A percentile compares a stretch with the other conserved stretches of the same genome.
phyloP scores from a whole-genome alignment of 35 echinoderm and acorn worm genomes.

The Patiria miniata region DNA sequence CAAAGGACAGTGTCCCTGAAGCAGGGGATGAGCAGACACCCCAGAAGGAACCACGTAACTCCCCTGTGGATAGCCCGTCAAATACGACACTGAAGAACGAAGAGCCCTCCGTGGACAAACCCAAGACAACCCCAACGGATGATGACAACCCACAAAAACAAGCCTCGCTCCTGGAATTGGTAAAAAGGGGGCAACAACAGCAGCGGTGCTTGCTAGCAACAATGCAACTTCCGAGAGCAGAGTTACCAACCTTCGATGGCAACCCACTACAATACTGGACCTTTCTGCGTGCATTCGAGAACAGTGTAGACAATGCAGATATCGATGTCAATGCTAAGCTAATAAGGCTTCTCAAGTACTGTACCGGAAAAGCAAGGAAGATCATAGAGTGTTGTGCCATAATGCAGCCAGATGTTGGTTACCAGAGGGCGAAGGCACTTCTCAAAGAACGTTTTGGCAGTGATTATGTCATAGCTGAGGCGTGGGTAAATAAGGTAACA shows the following conservation, averaged over 20 bases:
- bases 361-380: slow-evolving; percentile 20
- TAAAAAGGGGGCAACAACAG: too few species aligned
- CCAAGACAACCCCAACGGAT: too few species aligned
- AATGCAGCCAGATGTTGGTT: slow-evolving; percentile 44
- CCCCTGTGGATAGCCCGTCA: too few species aligned
- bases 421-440: slow-evolving; percentile 26
- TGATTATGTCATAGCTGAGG: slow-evolving; percentile 41
- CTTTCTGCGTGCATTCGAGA: slow-evolving; percentile 58
- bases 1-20: too few species aligned
- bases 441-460: slow-evolving; percentile 46
- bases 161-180: too few species aligned
- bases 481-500: slow-evolving; percentile 59
- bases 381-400: slow-evolving; percentile 49
- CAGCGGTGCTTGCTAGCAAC: slow-evolving; percentile 34
- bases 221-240: slow-evolving; percentile 43
- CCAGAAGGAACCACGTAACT: too few species aligned
- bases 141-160: too few species aligned
- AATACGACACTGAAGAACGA: too few species aligned
- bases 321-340: slow-evolving; percentile 45
- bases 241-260: slow-evolving; percentile 46
- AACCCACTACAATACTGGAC: slow-evolving; percentile 44
- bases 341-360: slow-evolving; percentile 49
- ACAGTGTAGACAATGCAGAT: slow-evolving; percentile 36
- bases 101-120: too few species aligned
- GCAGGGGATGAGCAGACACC: too few species aligned